phyloP scores from a whole-genome alignment of 1,140 invertebrate species.

The Mya arenaria region DNA sequence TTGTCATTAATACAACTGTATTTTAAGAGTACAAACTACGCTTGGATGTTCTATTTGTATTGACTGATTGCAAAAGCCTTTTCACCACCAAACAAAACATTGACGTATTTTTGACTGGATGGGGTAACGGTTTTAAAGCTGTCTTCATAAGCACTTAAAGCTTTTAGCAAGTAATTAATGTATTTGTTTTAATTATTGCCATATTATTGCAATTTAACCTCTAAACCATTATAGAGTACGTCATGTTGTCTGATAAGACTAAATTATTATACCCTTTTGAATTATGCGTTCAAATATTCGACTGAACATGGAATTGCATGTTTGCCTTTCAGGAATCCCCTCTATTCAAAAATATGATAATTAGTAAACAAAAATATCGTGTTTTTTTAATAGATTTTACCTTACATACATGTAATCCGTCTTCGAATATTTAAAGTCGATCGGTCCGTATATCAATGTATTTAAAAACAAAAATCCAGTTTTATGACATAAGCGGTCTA shows the following conservation, averaged over 20 bases:
- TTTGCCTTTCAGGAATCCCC: slow-evolving; percentile 53
- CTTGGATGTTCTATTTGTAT: slow-evolving; percentile 84
- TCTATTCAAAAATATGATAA: too few species aligned
- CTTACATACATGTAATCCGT: too few species aligned
- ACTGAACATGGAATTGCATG: neutral
- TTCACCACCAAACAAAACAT: slow-evolving; percentile 82
- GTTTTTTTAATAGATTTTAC: too few species aligned
- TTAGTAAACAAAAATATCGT: too few species aligned
- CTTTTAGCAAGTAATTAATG: too few species aligned
- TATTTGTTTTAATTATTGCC: neutral
- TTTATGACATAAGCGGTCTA: too few species aligned
- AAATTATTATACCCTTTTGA: neutral
- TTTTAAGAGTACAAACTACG: slow-evolving; percentile 75
- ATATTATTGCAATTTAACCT: neutral
- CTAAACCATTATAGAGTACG: neutral
- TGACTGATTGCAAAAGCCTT: slow-evolving; percentile 84
- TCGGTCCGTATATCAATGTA: too few species aligned
- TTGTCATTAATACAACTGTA: slow-evolving; percentile 76
- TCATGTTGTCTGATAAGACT: neutral
- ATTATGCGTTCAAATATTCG: neutral
- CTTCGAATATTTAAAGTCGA: too few species aligned
- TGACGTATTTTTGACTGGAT: slow-evolving; percentile 83
- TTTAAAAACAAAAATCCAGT: too few species aligned
- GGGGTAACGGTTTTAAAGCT: slow-evolving; percentile 83
- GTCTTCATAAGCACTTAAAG: too few species aligned